These are phyloP conservation scores for Mnemiopsis leidyi DNA, from an alignment of 37 sponge, comb jelly and placozoan genomes.

Conservation along the genomic window DNA sequence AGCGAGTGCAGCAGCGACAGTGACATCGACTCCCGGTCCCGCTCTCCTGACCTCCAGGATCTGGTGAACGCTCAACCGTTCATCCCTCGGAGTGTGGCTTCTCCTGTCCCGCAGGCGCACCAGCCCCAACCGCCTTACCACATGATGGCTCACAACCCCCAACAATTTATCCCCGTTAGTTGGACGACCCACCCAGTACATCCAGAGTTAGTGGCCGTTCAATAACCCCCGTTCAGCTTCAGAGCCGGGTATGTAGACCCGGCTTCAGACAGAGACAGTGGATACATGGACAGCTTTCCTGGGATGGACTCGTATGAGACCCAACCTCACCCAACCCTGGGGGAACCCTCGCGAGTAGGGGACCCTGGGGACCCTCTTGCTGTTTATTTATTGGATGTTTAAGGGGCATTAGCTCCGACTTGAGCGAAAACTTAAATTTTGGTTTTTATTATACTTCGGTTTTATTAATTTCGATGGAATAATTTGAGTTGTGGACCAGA, in stretches of 20 bases:
- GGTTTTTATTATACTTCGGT: constrained; percentile 59
- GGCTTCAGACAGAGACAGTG: constrained; percentile 8
- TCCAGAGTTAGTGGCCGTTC: constrained; percentile 54
- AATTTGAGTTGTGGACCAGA: constrained; percentile 61
- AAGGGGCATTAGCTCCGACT: constrained; percentile 15
- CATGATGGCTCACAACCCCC: constrained; percentile 20
- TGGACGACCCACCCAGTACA: constrained; percentile 22
- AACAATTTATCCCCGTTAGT: constrained; percentile 18
- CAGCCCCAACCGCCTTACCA: constrained; percentile 15
- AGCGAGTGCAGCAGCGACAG: constrained; percentile 63
- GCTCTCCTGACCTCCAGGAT: constrained; percentile 59
- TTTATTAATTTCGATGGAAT: constrained; percentile 63
- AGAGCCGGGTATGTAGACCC: constrained; percentile 18
- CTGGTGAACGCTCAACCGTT: constrained; percentile 62
- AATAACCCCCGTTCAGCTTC: constrained; percentile 51
- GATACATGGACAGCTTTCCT: neutral
- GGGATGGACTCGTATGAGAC: neutral
- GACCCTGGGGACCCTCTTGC: neutral
- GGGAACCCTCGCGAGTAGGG: neutral
- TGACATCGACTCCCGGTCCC: neutral
- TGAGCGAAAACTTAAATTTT: constrained; percentile 54
- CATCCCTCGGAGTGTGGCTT: constrained; percentile 1
- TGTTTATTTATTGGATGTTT: constrained; percentile 62
- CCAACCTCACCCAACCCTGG: neutral
- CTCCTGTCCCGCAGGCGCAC: neutral